These are phyloP conservation scores for Drosophila subpulchrella DNA, from an alignment of 1,140 invertebrate genomes.

Conservation along the genomic window DNA sequence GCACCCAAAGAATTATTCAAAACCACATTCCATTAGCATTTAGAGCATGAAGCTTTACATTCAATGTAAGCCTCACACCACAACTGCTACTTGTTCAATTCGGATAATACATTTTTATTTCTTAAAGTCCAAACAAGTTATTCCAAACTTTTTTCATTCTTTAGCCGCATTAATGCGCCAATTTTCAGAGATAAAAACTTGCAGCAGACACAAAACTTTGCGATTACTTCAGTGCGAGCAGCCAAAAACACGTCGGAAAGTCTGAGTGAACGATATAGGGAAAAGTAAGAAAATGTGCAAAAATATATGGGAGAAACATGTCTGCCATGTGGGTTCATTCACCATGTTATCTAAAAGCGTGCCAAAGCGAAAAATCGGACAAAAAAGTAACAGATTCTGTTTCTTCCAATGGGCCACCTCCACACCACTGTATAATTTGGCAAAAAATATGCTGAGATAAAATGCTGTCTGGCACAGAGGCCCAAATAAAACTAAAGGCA, in stretches of 20 bases:
- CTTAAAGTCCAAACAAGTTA: slow-evolving; percentile 38
- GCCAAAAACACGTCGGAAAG: slow-evolving; percentile 36
- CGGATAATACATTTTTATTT: slow-evolving; percentile 2
- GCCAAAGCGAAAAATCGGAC: slow-evolving; percentile 38
- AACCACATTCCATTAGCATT: slow-evolving; percentile 37
- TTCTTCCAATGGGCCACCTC: slow-evolving; percentile 54
- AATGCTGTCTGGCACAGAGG: slow-evolving; percentile 30
- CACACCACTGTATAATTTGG: slow-evolving; percentile 47
- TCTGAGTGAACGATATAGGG: slow-evolving; percentile 1
- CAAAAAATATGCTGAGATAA: slow-evolving; percentile 38
- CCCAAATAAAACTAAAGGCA: slow-evolving; percentile 40
- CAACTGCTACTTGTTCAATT: slow-evolving; percentile 12
- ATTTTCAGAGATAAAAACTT: slow-evolving; percentile 49
- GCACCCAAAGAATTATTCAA: not conserved
- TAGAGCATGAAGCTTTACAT: slow-evolving; percentile 8
- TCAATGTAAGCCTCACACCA: slow-evolving; percentile 5
- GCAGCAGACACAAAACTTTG: slow-evolving; percentile 58
- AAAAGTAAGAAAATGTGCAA: slow-evolving; percentile 38
- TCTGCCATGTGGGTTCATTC: slow-evolving; percentile 71
- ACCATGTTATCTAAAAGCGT: slow-evolving; percentile 72
- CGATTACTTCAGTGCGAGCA: slow-evolving; percentile 47
- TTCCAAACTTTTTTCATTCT: slow-evolving; percentile 40
- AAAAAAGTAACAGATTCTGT: slow-evolving; percentile 31
- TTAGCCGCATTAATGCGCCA: slow-evolving; percentile 55
- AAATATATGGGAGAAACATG: slow-evolving; percentile 42